Evolutionary conservation across 2,888 invertebrate genomes (phyloP).

Genomic region (Caenorhabditis imperialis): DNA sequence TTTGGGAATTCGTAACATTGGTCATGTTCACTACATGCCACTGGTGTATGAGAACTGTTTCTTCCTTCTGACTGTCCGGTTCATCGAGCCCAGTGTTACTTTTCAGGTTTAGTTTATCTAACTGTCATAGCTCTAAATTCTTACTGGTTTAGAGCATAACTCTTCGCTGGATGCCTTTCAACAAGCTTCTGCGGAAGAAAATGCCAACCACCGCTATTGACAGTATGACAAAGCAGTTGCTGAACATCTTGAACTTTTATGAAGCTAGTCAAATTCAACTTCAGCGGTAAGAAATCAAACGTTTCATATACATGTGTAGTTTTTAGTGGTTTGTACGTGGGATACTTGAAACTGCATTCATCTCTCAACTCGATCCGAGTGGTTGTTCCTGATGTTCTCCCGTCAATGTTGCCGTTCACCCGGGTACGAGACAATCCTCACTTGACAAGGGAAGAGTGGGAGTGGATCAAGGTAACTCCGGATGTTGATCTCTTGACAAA

Average conservation of each 20-base stretch:
- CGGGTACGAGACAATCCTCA: constrained; percentile 94
- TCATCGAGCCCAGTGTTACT: constrained; percentile 87
- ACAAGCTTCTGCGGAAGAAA: constrained; percentile 85
- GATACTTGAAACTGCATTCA: constrained; percentile 95
- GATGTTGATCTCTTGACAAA: not conserved
- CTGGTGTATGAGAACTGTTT: constrained; percentile 90
- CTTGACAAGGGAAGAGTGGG: constrained; percentile 95
- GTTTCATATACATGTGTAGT: not conserved
- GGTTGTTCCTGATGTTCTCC: constrained; percentile 91
- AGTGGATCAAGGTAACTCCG: constrained; percentile 81
- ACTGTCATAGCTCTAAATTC: not conserved
- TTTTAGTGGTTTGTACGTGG: constrained; percentile 87
- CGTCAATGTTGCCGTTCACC: constrained; percentile 94
- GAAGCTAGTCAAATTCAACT: constrained; percentile 89
- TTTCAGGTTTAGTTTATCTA: constrained; percentile 80
- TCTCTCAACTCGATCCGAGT: constrained; percentile 82
- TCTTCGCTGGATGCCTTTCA: constrained; percentile 91
- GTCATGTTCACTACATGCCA: constrained; percentile 93
- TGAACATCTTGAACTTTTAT: constrained; percentile 84
- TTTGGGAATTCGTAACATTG: constrained; percentile 91
- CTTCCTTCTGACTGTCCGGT: constrained; percentile 90
- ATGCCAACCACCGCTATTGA: constrained; percentile 83
- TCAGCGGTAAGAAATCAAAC: constrained; percentile 80
- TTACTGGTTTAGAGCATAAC: constrained; percentile 87
- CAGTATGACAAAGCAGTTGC: constrained; percentile 88